Evolutionary conservation across 2,797 vertebrate genomes (phyloP), one percentile per base, ranked within the genome.

Genomic region (Acomys russatus): DNA sequence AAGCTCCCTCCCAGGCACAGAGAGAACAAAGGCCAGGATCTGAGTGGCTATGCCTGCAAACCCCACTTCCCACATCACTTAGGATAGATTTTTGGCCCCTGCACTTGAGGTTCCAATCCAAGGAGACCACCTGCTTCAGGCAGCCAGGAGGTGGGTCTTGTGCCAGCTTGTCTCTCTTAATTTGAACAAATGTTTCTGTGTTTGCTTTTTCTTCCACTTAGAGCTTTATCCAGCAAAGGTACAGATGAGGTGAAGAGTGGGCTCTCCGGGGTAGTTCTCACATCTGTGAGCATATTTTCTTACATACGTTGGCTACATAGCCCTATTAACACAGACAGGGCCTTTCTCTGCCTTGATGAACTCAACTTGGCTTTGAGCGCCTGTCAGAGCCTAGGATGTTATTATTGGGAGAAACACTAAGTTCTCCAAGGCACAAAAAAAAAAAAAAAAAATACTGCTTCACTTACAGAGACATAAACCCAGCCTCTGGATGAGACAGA

Each of bases 121-220:
- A 63, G 63, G 70, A 80, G 88, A 76, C 68, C 63, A 78, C 82
- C 78, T 73, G 38, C 92, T 80, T 12, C 20, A 35, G 74, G n/a
- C 61, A 80, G 94, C 56, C 33, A 9, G 63, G 44, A 54, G 25
- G 23, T 18, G 12, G 68, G 71, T 23, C 17, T 71, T 28, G 20
- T 63, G 86, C 87, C 71, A 92, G 63, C 33, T 88, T 33, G 22
- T 90, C 88, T 82, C 71, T 94, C 76, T 74, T 78, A 54, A 91
- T 85, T 92, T 79, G 79, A 96, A 80, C 86, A 61, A 91, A 85
- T 2, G 11, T 74, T 56, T n/a, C 59, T 18, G 9, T 95, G 71
- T 96, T 94, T 82, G 94, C 64, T 86, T 90, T 70, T 88, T 78
- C 93, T 95, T 88, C 73, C 64, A 73, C 80, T 78, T 82, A 59